These are phyloP conservation scores for Nebria brevicollis DNA, from an alignment of 2,888 invertebrate species.

Conservation along the genomic window DNA sequence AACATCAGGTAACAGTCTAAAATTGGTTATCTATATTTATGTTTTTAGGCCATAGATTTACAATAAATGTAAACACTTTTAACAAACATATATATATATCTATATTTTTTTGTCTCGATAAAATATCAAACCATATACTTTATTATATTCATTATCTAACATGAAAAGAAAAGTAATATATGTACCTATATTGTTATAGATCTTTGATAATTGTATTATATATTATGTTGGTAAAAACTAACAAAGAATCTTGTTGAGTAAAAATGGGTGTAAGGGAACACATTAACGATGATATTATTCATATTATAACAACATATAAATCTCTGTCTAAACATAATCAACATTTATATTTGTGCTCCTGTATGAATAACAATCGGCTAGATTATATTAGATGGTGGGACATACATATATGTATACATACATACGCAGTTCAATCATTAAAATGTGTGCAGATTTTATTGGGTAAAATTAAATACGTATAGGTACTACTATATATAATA, in stretches of 20 bases:
- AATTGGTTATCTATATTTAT: neutral
- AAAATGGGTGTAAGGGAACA: neutral
- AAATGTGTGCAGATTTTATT: no score
- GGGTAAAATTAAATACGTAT: no score
- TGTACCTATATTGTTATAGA: neutral
- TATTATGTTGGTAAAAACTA: no score
- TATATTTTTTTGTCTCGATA: neutral
- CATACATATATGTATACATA: no score
- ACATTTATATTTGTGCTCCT: neutral
- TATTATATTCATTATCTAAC: neutral
- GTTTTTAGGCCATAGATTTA: slow-evolving; percentile 1
- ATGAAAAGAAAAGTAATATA: neutral
- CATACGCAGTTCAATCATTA: no score
- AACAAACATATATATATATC: neutral
- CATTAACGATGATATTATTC: neutral
- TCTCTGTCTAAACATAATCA: neutral
- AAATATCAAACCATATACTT: neutral
- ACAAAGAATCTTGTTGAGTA: neutral
- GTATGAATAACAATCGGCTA: neutral
- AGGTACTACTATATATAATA: no score
- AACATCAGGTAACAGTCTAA: neutral
- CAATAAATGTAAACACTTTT: neutral
- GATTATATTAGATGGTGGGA: no score
- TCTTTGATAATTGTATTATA: neutral
- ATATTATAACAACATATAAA: neutral